Evolutionary conservation across 2,113 vertebrate species (phyloP).

Genomic region (Melanostigma gelatinosum): DNA sequence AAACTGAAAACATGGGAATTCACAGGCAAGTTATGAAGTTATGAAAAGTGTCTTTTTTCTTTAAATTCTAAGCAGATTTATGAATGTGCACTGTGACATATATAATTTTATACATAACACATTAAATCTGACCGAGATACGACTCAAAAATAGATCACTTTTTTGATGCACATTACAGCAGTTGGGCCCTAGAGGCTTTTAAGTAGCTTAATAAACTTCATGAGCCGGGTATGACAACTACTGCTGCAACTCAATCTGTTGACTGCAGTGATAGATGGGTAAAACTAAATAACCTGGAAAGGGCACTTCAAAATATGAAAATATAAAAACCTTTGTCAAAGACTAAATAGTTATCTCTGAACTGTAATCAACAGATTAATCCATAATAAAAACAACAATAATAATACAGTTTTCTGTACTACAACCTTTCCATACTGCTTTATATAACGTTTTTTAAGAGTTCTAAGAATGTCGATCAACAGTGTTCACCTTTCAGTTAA

Average conservation of each 20-base stretch:
- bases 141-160: neutral
- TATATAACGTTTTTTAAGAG: neutral
- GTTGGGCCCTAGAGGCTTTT: neutral
- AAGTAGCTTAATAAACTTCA: neutral
- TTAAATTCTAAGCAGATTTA: neutral
- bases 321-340: neutral
- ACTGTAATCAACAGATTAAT: neutral
- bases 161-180: neutral
- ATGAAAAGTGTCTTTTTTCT: neutral
- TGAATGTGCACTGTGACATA: neutral
- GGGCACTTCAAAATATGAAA: no score
- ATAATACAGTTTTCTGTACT: neutral
- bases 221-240: neutral
- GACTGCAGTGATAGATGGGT: neutral
- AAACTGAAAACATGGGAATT: neutral
- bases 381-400: neutral
- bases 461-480: neutral
- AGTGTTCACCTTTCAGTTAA: neutral
- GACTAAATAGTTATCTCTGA: neutral
- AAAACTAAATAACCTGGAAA: neutral
- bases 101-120: neutral
- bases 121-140: neutral
- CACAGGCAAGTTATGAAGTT: neutral
- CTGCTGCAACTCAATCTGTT: neutral
- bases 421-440: neutral